Base-by-base conservation (phyloP, 92 coral and sea anemone genomes). In the Phenganax subtilis region DNA sequence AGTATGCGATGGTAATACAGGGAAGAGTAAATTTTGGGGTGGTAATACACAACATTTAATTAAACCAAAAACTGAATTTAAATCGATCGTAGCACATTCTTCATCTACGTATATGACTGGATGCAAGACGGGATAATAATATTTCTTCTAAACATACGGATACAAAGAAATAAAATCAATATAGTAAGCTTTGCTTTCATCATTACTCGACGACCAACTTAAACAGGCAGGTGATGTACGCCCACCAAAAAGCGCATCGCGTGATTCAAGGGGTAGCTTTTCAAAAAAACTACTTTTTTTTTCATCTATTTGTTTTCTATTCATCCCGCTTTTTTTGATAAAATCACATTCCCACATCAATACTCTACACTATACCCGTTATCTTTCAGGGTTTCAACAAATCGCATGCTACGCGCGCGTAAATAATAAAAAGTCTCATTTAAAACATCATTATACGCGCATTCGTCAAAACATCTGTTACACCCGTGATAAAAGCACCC, bases 81-180 rank as follows among this genome's bases (percentile, higher is more conserved):
- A 25, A 73, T 73, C 55, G 25, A 73, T 29, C 20, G 52, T 20
- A 25, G 54, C 60, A 73, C 78, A 73, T 57, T 73, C 55, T 25
- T 73, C 57, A 30, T 28, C 55, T 30, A 20, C 54, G 30, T 29
- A 29, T 71, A 28, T 14, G 9, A 71, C 6, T 12, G 58, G 58
- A 55, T 55, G 58, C 12, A 7, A 7, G 8, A 12, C 12, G 0
- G 58, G 58, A 55, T 55, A 55, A 8, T 55, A 12, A 71, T 15
- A 51, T 29, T 73, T 73, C 55, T 73, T 73, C 55, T 73, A 58
- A 73, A 73, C 78, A 73, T 28, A 73, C 25, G 78, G 17, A 73
- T 73, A 73, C 51, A 73, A 47, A 25, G 78, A 73, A 29, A 28
- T 51, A 73, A 28, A 28, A 29, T 73, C 55, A 30, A 47, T 29